Conservation (phyloP, 2,888 invertebrate species). For the Eupeodes luniger region DNA sequence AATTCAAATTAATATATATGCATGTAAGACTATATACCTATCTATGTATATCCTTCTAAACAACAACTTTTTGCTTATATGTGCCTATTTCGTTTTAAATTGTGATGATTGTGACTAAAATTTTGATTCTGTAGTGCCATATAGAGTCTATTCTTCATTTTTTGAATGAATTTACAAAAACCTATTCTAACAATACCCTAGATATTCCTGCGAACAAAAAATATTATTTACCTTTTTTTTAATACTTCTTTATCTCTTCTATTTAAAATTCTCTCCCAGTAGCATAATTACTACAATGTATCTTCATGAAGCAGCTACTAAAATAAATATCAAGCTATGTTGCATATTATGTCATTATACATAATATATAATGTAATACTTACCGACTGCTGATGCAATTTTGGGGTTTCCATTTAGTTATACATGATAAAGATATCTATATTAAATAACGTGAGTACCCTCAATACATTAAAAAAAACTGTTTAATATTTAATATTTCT, state of each 20-base stretch:
- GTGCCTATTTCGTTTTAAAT: no score
- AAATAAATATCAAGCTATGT: background rate
- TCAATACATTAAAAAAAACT: background rate
- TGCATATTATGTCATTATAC: background rate
- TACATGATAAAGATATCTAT: background rate
- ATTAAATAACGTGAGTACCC: background rate
- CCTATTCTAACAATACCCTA: no score
- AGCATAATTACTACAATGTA: background rate
- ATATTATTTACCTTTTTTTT: background rate
- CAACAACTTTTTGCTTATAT: no score
- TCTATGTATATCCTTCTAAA: no score
- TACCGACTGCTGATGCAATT: background rate
- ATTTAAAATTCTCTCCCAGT: constrained; percentile 2
- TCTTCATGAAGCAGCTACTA: background rate
- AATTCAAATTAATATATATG: no score
- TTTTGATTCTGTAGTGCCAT: no score
- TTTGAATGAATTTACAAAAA: no score
- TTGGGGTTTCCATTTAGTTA: background rate
- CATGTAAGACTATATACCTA: no score
- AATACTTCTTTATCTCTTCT: background rate
- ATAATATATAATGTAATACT: no score
- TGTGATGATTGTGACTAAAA: no score
- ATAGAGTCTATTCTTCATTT: no score
- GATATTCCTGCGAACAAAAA: background rate
- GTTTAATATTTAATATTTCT: no score